phyloP scores from a whole-genome alignment of 2,113 vertebrate genomes.

The Garra rufa region DNA sequence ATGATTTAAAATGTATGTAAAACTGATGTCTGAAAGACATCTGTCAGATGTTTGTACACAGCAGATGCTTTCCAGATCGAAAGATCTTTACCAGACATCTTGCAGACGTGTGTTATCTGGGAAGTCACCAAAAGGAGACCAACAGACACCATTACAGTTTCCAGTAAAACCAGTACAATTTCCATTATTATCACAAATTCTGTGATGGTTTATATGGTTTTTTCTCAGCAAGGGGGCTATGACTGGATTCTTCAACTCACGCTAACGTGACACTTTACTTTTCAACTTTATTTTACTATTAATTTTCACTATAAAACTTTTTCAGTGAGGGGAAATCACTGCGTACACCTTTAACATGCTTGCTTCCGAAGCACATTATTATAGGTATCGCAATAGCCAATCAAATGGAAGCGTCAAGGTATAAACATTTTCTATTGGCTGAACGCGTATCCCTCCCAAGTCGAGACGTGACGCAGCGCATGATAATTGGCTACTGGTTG shows the following conservation, averaged over 20 bases:
- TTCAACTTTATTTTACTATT: not conserved
- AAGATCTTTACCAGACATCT: no score
- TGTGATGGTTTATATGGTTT: no score
- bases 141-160: no score
- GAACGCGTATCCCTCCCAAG: not conserved
- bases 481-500: conserved; percentile 43
- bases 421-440: conserved; percentile 39
- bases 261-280: not conserved
- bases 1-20: no score
- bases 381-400: not conserved
- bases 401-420: not conserved
- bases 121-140: no score
- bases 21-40: no score
- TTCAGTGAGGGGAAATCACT: not conserved
- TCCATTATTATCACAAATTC: no score
- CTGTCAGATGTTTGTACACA: no score
- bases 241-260: not conserved
- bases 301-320: not conserved
- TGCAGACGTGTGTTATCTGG: no score
- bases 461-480: not conserved
- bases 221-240: not conserved
- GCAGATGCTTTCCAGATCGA: no score
- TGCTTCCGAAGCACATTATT: not conserved
- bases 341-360: not conserved
- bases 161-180: no score